Conservation (phyloP, 2,888 invertebrate species). For the Tenthredo scrophulariae region DNA sequence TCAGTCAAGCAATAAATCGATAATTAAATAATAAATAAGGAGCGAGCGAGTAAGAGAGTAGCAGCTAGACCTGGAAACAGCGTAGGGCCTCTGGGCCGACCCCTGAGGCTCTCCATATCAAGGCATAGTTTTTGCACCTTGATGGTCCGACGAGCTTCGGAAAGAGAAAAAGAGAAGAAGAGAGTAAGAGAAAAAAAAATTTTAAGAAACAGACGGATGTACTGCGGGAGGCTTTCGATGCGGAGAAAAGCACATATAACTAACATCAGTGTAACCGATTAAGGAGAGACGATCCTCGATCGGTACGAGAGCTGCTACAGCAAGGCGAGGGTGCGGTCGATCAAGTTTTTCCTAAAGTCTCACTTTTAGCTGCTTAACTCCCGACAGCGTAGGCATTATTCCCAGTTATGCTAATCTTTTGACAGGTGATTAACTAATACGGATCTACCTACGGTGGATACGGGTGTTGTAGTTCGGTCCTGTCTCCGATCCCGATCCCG, state of each 20-base stretch:
- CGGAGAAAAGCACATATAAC: neutral
- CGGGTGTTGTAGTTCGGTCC: neutral
- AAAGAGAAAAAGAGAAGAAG: neutral
- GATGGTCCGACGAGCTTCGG: neutral
- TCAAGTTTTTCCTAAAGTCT: conserved; percentile 48
- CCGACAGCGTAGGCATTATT: conserved; percentile 27
- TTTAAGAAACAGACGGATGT: conserved; percentile 4
- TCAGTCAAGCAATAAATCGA: conserved; percentile 70
- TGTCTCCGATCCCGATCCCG: neutral
- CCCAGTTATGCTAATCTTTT: conserved; percentile 46
- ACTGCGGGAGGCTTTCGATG: conserved; percentile 20
- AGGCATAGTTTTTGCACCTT: conserved; percentile 41
- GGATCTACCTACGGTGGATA: conserved; percentile 1
- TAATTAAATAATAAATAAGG: conserved; percentile 75
- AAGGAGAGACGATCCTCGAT: conserved; percentile 35
- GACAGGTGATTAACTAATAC: conserved; percentile 52
- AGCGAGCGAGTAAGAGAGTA: conserved; percentile 57
- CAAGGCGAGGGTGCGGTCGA: conserved; percentile 31
- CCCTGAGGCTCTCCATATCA: conserved; percentile 49
- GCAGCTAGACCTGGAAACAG: neutral
- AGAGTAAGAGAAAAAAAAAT: neutral
- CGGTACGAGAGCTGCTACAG: neutral
- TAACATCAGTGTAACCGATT: conserved; percentile 39
- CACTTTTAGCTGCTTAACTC: conserved; percentile 36
- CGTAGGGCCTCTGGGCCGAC: conserved; percentile 18